phyloP scores from a whole-genome alignment of 1,140 invertebrate species.

The Rhopalosiphum maidis region DNA sequence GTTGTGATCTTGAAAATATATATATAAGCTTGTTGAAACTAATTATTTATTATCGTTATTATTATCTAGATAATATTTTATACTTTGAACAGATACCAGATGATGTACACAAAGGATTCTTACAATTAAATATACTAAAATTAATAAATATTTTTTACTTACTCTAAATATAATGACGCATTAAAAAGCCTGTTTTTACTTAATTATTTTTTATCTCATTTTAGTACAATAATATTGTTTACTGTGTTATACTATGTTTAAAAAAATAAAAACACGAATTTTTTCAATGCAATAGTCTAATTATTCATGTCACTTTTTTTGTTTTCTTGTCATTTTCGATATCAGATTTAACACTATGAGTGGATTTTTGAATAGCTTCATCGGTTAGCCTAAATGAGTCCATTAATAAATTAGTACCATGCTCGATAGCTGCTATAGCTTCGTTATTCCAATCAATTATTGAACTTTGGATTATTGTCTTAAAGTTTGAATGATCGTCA shows the following conservation, averaged over 20 bases:
- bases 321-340: constrained; percentile 27
- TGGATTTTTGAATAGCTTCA: constrained; percentile 36
- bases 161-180: not conserved
- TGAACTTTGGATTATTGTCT: not conserved
- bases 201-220: not conserved
- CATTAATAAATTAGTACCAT: not conserved
- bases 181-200: not conserved
- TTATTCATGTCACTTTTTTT: not conserved
- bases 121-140: not conserved
- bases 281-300: not conserved
- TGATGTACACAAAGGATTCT: not conserved
- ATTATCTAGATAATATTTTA: not conserved
- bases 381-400: not conserved
- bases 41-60: not conserved
- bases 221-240: not conserved
- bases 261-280: not conserved
- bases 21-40: not conserved
- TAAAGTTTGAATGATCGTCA: constrained; percentile 30
- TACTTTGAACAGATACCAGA: not conserved
- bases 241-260: not conserved
- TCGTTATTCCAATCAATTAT: not conserved
- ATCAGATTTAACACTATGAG: constrained; percentile 21
- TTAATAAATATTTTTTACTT: not conserved
- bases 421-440: not conserved
- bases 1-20: not conserved